Conservation (phyloP, 1,140 invertebrate genomes). For the Megalopta genalis region DNA sequence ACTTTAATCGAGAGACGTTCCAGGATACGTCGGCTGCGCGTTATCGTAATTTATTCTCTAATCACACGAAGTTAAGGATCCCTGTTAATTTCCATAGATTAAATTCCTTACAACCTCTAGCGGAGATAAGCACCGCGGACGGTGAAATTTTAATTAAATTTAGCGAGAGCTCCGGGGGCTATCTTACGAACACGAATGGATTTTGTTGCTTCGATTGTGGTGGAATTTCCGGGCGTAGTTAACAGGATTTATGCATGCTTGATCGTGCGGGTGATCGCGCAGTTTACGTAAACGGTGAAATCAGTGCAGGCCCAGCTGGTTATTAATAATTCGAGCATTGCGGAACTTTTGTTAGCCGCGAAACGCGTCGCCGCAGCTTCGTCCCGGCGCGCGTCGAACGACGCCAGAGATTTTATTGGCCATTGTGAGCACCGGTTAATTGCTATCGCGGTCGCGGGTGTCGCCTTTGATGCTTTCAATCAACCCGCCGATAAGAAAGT, state of each 20-base stretch:
- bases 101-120: not conserved
- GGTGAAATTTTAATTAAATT: not conserved
- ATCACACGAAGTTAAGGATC: not conserved
- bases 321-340: not conserved
- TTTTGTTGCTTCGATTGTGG: no score
- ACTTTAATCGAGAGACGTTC: not conserved
- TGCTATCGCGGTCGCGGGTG: not conserved
- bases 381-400: not conserved
- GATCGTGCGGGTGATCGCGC: not conserved
- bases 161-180: no score
- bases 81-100: not conserved
- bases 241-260: not conserved
- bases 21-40: not conserved
- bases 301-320: no score
- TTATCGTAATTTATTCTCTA: not conserved
- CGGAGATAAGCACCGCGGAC: not conserved
- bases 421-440: constrained; percentile 4
- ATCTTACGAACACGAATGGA: no score
- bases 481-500: constrained; percentile 29
- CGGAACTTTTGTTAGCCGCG: not conserved
- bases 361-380: not conserved
- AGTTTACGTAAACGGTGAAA: constrained; percentile 27
- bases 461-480: constrained; percentile 17
- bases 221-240: not conserved
- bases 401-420: not conserved